Conservation (phyloP, 1,140 invertebrate species). For the Chionoecetes opilio region DNA sequence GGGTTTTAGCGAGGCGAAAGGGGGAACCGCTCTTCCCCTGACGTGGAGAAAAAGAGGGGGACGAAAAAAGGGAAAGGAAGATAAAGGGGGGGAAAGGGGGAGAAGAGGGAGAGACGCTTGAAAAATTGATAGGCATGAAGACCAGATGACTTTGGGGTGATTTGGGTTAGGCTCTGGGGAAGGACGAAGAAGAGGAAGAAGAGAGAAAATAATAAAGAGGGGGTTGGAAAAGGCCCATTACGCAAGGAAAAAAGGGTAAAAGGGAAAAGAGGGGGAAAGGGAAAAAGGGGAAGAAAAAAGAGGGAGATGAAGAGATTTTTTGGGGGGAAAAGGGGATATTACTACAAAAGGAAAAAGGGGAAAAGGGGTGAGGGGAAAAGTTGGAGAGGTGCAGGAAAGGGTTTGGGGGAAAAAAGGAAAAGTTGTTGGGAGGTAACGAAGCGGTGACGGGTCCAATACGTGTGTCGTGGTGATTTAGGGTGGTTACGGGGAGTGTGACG, state of each 20-base stretch:
- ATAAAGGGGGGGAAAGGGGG: neutral
- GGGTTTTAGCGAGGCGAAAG: neutral
- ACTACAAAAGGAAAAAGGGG: neutral
- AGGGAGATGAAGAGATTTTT: too few species aligned
- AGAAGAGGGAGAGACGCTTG: neutral
- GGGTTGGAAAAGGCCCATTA: too few species aligned
- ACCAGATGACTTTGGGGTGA: neutral
- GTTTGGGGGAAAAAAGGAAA: neutral
- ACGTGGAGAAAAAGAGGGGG: neutral
- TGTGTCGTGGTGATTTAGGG: neutral
- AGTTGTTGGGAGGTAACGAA: neutral
- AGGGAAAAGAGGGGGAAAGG: too few species aligned
- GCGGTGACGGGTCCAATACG: neutral
- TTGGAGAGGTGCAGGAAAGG: neutral
- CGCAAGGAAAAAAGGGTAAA: too few species aligned
- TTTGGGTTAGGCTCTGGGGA: neutral
- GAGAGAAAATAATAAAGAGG: neutral
- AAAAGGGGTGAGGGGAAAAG: neutral
- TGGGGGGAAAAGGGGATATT: neutral
- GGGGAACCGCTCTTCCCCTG: neutral
- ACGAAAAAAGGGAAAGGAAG: neutral
- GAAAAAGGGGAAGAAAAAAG: too few species aligned
- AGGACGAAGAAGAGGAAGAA: slow-evolving; percentile 1
- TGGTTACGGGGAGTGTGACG: neutral
- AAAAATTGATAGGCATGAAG: neutral